These are phyloP conservation scores for Ametastegia equiseti DNA, from an alignment of 2,888 invertebrate genomes.

Conservation along the genomic window DNA sequence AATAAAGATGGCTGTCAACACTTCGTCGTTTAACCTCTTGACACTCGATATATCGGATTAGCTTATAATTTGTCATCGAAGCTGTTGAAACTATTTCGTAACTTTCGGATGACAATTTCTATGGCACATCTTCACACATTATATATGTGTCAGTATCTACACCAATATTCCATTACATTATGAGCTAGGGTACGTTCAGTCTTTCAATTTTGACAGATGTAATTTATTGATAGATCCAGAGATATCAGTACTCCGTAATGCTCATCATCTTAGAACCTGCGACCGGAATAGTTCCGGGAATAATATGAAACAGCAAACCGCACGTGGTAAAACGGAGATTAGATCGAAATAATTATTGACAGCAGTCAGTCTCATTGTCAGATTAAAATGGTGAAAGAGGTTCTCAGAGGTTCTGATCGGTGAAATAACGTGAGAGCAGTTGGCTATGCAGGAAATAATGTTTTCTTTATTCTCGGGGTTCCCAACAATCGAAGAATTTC, in stretches of 20 bases:
- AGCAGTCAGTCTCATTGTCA: slow-evolving; percentile 24
- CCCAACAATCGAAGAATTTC: not conserved
- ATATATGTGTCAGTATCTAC: not conserved
- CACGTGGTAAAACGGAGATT: not conserved
- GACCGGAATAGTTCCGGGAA: not conserved
- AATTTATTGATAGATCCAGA: slow-evolving; percentile 22
- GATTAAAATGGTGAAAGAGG: not conserved
- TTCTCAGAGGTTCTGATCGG: slow-evolving; percentile 11
- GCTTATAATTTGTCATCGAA: slow-evolving; percentile 44
- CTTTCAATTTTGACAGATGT: slow-evolving; percentile 15
- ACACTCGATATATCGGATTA: slow-evolving; percentile 38
- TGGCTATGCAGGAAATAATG: not conserved
- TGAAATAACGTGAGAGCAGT: slow-evolving; percentile 14
- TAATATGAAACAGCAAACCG: not conserved
- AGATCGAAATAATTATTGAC: slow-evolving; percentile 9
- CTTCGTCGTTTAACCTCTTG: slow-evolving; percentile 40
- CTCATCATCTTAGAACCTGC: not conserved
- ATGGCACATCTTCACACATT: not conserved
- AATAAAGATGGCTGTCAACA: slow-evolving; percentile 41
- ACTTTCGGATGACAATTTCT: slow-evolving; percentile 38
- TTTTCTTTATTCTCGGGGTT: not conserved
- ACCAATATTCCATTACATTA: too few relatives aligned
- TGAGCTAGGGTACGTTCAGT: not conserved
- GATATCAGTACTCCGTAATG: not conserved
- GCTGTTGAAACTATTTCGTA: slow-evolving; percentile 25